Percentiles rank a stretch among this genome's conserved stretches.
Evolutionary conservation across 2,113 vertebrate genomes (phyloP).

Genomic region (Seriola dumerili): DNA sequence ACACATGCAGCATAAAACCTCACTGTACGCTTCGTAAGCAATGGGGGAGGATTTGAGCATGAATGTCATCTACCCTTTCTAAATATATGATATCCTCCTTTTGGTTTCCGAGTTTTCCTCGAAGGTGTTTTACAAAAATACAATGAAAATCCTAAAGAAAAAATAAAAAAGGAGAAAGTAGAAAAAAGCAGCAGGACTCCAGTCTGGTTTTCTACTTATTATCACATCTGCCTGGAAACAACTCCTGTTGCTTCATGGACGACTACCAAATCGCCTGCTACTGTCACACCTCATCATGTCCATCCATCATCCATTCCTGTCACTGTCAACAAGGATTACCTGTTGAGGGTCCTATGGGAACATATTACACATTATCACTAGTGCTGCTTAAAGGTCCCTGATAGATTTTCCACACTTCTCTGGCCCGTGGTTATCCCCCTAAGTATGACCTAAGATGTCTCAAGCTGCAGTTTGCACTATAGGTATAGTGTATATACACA

Average conservation of each 20-base stretch:
- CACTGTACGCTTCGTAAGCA: background rate
- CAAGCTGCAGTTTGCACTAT: background rate
- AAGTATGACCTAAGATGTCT: background rate
- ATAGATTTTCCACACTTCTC: background rate
- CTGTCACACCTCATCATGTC: slow-evolving; percentile 18
- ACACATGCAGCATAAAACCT: background rate
- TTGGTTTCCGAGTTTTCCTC: background rate
- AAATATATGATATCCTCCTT: background rate
- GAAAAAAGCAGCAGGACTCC: background rate
- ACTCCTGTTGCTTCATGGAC: background rate
- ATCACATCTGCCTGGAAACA: slow-evolving; percentile 6
- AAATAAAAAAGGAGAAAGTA: background rate
- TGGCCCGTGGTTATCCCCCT: background rate
- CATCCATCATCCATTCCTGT: background rate
- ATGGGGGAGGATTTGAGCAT: background rate
- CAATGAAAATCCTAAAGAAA: background rate
- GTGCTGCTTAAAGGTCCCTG: background rate
- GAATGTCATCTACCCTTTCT: background rate
- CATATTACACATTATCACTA: slow-evolving; percentile 8
- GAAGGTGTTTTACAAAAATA: background rate
- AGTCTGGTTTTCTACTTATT: slow-evolving; percentile 1
- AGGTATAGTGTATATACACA: background rate
- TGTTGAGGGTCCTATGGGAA: background rate
- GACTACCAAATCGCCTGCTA: background rate
- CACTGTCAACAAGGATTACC: slow-evolving; percentile 33